Evolutionary conservation across 2,113 vertebrate genomes (phyloP), one percentile per base, ranked within the genome.

Genomic region (Microcebus tavaratra): DNA sequence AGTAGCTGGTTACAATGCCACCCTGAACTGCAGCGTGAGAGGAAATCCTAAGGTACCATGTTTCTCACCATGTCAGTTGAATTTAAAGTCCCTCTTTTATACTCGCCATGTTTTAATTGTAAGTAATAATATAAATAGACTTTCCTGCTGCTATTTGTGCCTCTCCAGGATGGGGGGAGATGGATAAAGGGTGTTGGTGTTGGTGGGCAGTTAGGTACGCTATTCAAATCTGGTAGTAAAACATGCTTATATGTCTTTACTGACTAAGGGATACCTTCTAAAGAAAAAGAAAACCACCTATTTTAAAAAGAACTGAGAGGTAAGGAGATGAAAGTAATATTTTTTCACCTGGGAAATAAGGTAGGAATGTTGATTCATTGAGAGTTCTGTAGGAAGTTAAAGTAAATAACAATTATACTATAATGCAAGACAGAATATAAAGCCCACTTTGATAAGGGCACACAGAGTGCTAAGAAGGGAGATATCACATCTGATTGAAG

Each of bases 1-100:
- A 0, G 92, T 99, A 0, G 99, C 99, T 27, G 99, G 99, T 48
- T 99, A 99, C 98, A 99, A 99, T 0, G 96, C 99, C 53, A 99
- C 99, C 55, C 98, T 99, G 88, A 99, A 99, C 98, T 99, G 99
- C 98, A 99, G 99, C 0, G 99, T 99, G 50, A 99, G 99, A 50
- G 99, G 99, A 94, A 99, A 99, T 93, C 99, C 99, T 81, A 99
- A 99, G 99, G 99, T 99, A 99, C 70, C 95, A 20, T 75, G 75
- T 0, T 59, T 42, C 73, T 53, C 36, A 25, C n/a, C 45, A 42
- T 3, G 11, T 48, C 42, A 36, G 13, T 29, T 83, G 53, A 59
- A 88, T 39, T n/a, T 92, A 57, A 79, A 79, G 36, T 36, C 27
- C 48, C 31, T 91, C 10, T 70, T 82, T 83, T 83, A 10, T 68